Evolutionary conservation across 2,888 invertebrate genomes (phyloP), one percentile per base, ranked within the genome.

Genomic region (Cynaeus angustus): DNA sequence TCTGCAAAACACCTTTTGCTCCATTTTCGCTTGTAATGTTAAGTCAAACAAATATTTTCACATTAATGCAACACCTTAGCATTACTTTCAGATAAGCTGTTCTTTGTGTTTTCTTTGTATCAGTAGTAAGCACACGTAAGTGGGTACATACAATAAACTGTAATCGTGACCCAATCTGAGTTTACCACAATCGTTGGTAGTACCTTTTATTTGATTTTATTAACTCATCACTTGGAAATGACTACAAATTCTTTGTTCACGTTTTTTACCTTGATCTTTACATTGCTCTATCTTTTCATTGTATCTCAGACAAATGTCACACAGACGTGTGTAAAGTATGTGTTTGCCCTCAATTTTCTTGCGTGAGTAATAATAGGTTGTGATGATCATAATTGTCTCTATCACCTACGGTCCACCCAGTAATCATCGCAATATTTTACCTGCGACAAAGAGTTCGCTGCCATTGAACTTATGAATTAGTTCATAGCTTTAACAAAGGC

Each of bases 191-290:
- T 50, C 10, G 37, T 61, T 46, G 26, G 38, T 41, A 41, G 33
- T 33, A 30, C 38, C 30, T 41, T 55, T 65, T 65, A 37, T 61
- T 61, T 45, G 55, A 68, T 68, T 68, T 61, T 53, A 62, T 61
- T 61, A 61, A 61, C 33, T 55, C 43, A 55, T 45, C 68, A 53
- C 53, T 61, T 26, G 61, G 52, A 67, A 61, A 68, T 56, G 50
- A 58, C 50, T 37, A 43, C 53, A 69, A 69, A 69, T 66, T 30
- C 46, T 50, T 61, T 13, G 41, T 52, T 43, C 62, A 62, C 66
- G 67, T 67, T 50, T 68, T 55, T 64, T 50, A n/a, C 70, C 67
- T 70, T 70, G 70, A 67, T 62, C 67, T 67, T 70, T 66, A 21
- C 48, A 48, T 48, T 68, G 50, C 55, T 45, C 13, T 37, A 66